Evolutionary conservation across 2,888 invertebrate species (phyloP), one percentile per base, ranked within the genome.

Genomic region (Pandemis heparana): DNA sequence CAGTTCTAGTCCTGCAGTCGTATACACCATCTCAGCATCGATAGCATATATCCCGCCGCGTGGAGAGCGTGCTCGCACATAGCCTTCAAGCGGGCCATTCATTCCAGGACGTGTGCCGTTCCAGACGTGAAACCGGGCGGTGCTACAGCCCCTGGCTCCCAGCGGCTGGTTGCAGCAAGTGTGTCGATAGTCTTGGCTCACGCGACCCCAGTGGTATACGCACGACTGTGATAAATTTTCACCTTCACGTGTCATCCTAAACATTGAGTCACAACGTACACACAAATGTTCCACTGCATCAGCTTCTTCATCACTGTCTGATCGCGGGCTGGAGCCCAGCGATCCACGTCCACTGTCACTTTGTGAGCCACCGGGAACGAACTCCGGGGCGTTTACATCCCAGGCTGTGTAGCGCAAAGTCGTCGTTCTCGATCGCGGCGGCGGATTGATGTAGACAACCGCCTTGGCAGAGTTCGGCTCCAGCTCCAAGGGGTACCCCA

Each of bases 1-100:
- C 70, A 99, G 90, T 89, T 99, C 99, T 64, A 97, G 92, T 1
- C 99, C 99, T 23, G 95, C 94, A 0, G 96, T 96, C 5, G 99
- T 99, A 87, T 97, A 99, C 81, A 98, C 98, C 99, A 99, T 99
- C 93, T 99, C 99, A 87, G 99, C 99, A 91, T 99, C 99, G 38
- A 99, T 87, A 0, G 98, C 97, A 88, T 96, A 98, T 1, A 97
- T 96, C 71, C 96, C 95, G 41, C 92, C 90, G 8, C 95, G 92
- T 64, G 92, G 89, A 62, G 91, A 91, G 72, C 92, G 88, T 1
- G 97, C 97, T 65, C 95, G 91, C 0, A 96, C 96, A 83, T 95
- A 97, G 39, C 96, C 96, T 18, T 95, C 94, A 76, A 96, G 95
- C 0, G 97, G 97, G 0, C 97, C 97, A 85, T 97, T 97, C 79